Evolutionary conservation across 2,797 vertebrate genomes (phyloP), one percentile per base, ranked within the genome.

Genomic region (Chelon auratus): DNA sequence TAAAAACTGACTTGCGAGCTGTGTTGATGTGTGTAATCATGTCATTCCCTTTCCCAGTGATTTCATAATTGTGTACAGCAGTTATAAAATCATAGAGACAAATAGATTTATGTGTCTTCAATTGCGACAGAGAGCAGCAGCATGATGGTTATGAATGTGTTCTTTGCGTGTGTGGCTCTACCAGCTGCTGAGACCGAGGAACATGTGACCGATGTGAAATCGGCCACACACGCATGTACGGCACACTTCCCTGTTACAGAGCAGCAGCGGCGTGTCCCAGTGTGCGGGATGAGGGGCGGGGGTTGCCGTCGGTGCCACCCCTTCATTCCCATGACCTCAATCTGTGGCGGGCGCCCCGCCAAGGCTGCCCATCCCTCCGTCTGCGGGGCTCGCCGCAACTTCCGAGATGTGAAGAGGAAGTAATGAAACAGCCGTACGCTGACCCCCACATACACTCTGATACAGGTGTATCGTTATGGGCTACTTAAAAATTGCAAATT

Each of bases 261-360:
- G 56, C 40, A 67, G 56, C 40, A 53, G 47, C 13, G 20, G 60
- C 74, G 62, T 62, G 74, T 45, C 48, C 43, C 26, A 17, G 56
- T 70, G 77, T 40, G 52, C n/a, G 58, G 26, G 50, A 15, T 15
- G 39, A 33, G 14, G 13, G 33, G 13, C 3, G 1, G 58, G 30
- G 26, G 12, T 9, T 54, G 47, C 56, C 51, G 22, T 80, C 36
- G 39, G 69, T 73, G 72, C 72, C 86, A 86, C 74, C 71, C 80
- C 82, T 87, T 78, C 45, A 85, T 72, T 86, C 87, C 77, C 73
- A 62, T 88, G 86, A 91, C 89, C 89, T 89, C 79, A 89, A 89
- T 90, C 81, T 85, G 75, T 5, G 22, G 24, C 42, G 3, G 85
- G 89, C 82, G 3, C 40, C 42, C 51, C 52, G 83, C 83, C 88